Evolutionary conservation across 2,113 vertebrate genomes (phyloP), one percentile per base, ranked within the genome.

Genomic region (Pithys albifrons): DNA sequence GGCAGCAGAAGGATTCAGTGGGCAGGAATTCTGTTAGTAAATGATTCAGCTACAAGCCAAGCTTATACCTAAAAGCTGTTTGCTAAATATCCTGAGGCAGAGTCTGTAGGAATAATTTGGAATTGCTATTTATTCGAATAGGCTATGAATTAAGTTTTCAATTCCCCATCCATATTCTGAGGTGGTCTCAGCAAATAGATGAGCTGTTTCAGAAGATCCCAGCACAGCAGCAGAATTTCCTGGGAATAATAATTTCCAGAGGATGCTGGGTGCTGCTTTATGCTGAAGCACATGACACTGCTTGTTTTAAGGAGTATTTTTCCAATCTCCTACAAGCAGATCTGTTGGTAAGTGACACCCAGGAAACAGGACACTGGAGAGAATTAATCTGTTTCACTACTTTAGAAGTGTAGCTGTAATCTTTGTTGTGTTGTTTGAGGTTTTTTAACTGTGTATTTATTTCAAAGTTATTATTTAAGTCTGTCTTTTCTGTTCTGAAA

Each of bases 91-190:
- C 67, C 48, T 37, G 72, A 90, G 67, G 43, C 29, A 85, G 71
- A 88, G 13, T 46, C 64, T 82, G n/a, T 66, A 95, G 64, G 64
- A 89, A 28, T 51, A 54, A 85, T n/a, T 20, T 73, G 66, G 71
- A 93, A 70, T 79, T 85, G 23, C 66, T 90, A 16, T 83, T 93
- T 94, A 88, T 91, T 94, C 95, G 55, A 85, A 55, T 85, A 62
- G 62, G 55, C 74, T 59, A 15, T 64, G 62, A 82, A 73, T 95
- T 54, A 93, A 79, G 65, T 73, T 89, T 89, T 73, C 55, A 71
- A 4, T 84, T 93, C 76, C 74, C 3, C 0, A 16, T 75, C 51
- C 9, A 8, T 76, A 79, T 79, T 94, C 41, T 33, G 65, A 62
- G 72, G 71, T 90, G 94, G 67, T 74, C 85, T 93, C 67, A 52